Conservation (phyloP, 2,113 vertebrate species). For the Limnothrissa miodon region DNA sequence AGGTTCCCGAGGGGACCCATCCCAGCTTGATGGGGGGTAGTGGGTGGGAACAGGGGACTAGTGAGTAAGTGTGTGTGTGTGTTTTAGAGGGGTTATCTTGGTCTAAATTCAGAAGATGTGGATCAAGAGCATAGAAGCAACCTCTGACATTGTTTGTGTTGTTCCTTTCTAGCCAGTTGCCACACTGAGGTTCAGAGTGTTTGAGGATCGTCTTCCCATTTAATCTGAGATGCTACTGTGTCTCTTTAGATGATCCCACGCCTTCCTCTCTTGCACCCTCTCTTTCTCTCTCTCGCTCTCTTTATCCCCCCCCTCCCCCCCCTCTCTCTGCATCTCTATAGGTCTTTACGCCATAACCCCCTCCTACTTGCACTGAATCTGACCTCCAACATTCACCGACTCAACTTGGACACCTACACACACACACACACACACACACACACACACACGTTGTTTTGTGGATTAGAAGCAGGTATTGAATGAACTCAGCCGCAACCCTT, state of each 20-base stretch:
- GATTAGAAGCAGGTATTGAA: neutral
- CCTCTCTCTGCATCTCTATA: conserved; percentile 1
- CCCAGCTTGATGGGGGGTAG: neutral
- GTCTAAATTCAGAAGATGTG: neutral
- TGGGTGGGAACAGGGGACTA: neutral
- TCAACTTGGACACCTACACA: neutral
- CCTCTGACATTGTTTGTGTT: neutral
- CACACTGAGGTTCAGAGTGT: neutral
- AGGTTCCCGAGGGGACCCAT: conserved; percentile 19
- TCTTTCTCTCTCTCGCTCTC: too few relatives aligned
- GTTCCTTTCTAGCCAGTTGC: neutral
- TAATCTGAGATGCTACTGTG: neutral
- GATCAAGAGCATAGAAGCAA: neutral
- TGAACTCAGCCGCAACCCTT: neutral
- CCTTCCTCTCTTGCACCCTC: neutral
- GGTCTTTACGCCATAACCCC: neutral
- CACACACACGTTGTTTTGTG: neutral
- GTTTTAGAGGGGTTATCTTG: neutral
- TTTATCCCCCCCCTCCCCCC: too few relatives aligned
- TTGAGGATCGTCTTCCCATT: neutral
- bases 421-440: neutral
- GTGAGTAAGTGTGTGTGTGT: neutral
- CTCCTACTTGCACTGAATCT: neutral
- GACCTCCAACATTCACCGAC: neutral
- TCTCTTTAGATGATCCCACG: neutral